Conservation (phyloP, 2,113 vertebrate genomes). For the Cyanoliseus patagonus region DNA sequence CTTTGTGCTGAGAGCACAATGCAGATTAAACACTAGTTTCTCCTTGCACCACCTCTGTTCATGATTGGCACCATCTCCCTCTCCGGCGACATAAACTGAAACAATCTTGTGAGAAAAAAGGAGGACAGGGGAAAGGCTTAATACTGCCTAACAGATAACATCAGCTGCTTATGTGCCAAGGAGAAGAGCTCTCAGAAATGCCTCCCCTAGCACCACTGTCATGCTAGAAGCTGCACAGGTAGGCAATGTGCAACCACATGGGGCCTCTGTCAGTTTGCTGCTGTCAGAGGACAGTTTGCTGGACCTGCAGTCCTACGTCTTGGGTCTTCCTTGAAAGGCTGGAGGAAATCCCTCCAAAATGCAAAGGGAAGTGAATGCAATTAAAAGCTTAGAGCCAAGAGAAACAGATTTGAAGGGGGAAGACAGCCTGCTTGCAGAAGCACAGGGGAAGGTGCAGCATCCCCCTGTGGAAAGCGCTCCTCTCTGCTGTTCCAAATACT, state of each 20-base stretch:
- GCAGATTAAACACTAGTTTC: background rate
- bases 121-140: background rate
- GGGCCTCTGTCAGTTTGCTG: background rate
- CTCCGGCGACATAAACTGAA: background rate
- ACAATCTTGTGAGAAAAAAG: background rate
- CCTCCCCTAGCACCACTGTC: background rate
- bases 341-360: background rate
- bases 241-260: background rate
- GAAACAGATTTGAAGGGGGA: background rate
- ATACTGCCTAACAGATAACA: background rate
- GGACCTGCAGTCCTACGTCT: background rate
- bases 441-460: background rate
- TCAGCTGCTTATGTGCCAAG: background rate
- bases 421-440: background rate
- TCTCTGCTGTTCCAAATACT: background rate
- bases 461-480: fast-evolving
- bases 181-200: background rate
- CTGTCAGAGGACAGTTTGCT: background rate
- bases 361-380: background rate
- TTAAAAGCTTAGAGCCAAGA: background rate
- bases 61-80: background rate
- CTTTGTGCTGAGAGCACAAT: background rate
- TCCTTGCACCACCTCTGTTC: background rate
- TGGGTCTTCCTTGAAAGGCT: background rate
- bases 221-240: background rate